A percentile compares a stretch with the other conserved stretches of the same genome.
These are phyloP conservation scores for Agrochola litura DNA, from an alignment of 2,888 invertebrate species.

Conservation along the genomic window DNA sequence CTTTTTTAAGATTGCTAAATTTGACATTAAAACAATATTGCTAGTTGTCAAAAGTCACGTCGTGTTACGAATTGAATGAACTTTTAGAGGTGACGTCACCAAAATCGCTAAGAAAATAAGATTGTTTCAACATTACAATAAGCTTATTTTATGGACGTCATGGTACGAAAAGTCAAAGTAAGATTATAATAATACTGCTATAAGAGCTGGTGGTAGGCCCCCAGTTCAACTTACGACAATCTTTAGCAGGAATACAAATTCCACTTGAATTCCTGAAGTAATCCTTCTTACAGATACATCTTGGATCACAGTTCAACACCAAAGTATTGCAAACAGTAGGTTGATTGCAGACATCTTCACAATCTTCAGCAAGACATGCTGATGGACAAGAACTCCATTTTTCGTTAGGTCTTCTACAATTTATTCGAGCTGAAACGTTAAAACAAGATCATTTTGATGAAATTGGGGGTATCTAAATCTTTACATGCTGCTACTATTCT, in stretches of 20 bases:
- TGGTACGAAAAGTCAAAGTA: too few relatives aligned
- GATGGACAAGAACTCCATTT: slow-evolving; percentile 71
- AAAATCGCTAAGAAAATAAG: too few relatives aligned
- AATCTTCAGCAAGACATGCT: slow-evolving; percentile 70
- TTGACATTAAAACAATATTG: too few relatives aligned
- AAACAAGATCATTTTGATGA: not conserved
- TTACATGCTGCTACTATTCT: not conserved
- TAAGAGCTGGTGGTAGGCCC: too few relatives aligned
- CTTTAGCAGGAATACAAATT: slow-evolving; percentile 26
- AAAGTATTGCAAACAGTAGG: slow-evolving; percentile 69
- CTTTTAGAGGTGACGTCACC: too few relatives aligned
- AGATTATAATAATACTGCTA: too few relatives aligned
- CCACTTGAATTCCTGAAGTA: slow-evolving; percentile 67
- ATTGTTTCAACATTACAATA: too few relatives aligned
- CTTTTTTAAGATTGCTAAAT: too few relatives aligned
- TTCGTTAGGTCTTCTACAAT: slow-evolving; percentile 74
- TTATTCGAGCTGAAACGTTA: slow-evolving; percentile 67
- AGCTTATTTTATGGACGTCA: too few relatives aligned
- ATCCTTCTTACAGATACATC: slow-evolving; percentile 70
- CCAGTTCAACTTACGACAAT: slow-evolving; percentile 44
- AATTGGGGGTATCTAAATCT: not conserved
- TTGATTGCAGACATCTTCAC: slow-evolving; percentile 66
- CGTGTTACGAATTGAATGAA: too few relatives aligned
- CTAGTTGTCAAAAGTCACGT: too few relatives aligned
- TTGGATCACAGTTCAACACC: slow-evolving; percentile 73